Conservation (phyloP, 2,888 invertebrate species). For the Pardosa pseudoannulata region DNA sequence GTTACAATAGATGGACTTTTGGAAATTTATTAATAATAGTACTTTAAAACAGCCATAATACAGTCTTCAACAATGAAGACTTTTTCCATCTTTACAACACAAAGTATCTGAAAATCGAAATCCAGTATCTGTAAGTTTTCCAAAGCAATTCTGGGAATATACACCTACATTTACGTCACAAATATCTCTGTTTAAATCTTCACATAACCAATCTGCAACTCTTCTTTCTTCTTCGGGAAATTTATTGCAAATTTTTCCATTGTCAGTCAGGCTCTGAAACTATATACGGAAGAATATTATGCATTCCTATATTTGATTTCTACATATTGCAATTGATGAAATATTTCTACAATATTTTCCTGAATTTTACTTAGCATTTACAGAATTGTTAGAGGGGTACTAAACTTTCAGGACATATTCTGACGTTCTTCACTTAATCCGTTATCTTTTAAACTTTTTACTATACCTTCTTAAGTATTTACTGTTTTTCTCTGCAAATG, state of each 20-base stretch:
- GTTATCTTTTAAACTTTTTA: no score
- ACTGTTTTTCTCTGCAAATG: no score
- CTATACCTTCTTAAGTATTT: no score
- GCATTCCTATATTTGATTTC: neutral
- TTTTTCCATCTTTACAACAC: constrained; percentile 35
- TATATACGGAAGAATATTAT: no score
- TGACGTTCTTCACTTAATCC: no score
- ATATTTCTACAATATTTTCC: constrained; percentile 37
- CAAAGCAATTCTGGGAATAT: constrained; percentile 45
- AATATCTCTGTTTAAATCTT: constrained; percentile 45
- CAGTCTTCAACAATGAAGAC: constrained; percentile 22
- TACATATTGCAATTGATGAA: neutral
- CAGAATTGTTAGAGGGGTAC: no score
- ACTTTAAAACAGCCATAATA: no score
- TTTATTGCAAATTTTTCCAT: constrained; percentile 38
- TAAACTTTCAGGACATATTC: no score
- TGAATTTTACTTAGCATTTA: no score
- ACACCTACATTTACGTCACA: constrained; percentile 40
- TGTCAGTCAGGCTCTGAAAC: constrained; percentile 51
- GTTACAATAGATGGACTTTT: no score
- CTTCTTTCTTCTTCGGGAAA: constrained; percentile 33
- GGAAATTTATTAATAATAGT: no score
- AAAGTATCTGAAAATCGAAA: constrained; percentile 48
- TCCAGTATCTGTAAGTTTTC: constrained; percentile 56
- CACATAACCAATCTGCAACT: constrained; percentile 62